These are phyloP conservation scores for Phocides pigmalion DNA, from an alignment of 1,140 invertebrate genomes.

Conservation along the genomic window DNA sequence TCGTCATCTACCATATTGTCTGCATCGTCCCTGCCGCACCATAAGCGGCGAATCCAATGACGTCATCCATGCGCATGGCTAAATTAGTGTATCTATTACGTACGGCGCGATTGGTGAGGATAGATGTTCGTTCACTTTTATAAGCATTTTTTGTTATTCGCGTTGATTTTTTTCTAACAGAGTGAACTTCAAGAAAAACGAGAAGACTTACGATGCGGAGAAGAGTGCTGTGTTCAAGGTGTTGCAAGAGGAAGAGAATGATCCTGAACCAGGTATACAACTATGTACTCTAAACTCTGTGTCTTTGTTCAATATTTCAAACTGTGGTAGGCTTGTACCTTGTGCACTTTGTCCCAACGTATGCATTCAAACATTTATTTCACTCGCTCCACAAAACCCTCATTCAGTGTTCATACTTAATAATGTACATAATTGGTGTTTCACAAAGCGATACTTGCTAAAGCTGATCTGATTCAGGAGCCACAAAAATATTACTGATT, in stretches of 20 bases:
- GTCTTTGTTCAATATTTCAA: background rate
- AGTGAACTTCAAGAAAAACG: conserved; percentile 98
- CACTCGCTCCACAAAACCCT: conserved; percentile 1
- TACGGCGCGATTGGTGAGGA: too few species aligned
- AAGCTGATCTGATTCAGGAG: background rate
- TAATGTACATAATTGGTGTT: conserved; percentile 5
- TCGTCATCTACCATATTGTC: too few species aligned
- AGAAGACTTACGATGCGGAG: conserved; percentile 93
- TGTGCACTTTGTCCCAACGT: background rate
- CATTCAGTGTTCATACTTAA: conserved; percentile 4
- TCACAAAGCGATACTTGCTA: background rate
- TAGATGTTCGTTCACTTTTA: too few species aligned
- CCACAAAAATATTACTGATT: background rate
- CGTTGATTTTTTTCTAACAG: conserved; percentile 80
- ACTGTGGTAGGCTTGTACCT: background rate
- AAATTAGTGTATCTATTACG: too few species aligned
- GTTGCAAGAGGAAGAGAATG: conserved; percentile 94
- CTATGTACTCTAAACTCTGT: background rate
- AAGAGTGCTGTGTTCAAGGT: conserved; percentile 97
- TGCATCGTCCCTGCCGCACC: too few species aligned
- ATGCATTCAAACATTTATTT: background rate
- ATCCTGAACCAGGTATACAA: conserved; percentile 89
- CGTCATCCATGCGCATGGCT: too few species aligned
- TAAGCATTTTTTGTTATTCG: conserved; percentile 21
- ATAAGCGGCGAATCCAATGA: too few species aligned